Percentiles rank a stretch among this genome's conserved stretches.
These are phyloP conservation scores for Drosophila nikananu DNA, from an alignment of 1,140 invertebrate genomes.

Conservation along the genomic window DNA sequence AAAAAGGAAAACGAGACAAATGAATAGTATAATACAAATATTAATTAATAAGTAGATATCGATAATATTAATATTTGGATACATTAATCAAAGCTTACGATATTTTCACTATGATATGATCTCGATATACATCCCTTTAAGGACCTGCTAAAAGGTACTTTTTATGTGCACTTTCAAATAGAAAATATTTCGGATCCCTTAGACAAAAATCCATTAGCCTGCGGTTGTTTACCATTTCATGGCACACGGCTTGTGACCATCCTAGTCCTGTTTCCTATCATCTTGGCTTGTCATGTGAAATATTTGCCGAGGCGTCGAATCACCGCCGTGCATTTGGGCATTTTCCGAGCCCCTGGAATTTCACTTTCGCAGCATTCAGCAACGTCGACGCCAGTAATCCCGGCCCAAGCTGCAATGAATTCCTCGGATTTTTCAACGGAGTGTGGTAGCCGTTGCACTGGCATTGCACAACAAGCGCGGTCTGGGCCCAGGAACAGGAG, in stretches of 20 bases:
- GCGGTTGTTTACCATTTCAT: background rate
- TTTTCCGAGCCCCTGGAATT: conserved; percentile 59
- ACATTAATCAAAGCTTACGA: background rate
- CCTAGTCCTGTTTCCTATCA: background rate
- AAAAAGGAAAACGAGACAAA: background rate
- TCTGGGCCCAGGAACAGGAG: conserved; percentile 10
- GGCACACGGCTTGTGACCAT: conserved; percentile 1
- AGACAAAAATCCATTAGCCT: conserved; percentile 22
- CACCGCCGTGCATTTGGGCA: conserved; percentile 12
- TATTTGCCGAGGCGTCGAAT: conserved; percentile 56
- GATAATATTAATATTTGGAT: background rate
- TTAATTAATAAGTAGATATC: no score
- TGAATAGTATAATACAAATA: no score
- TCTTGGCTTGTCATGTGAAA: conserved; percentile 64
- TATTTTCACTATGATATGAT: no score
- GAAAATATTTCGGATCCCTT: background rate
- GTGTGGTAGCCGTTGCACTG: conserved; percentile 19
- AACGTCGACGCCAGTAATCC: conserved; percentile 18
- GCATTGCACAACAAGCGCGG: conserved; percentile 25
- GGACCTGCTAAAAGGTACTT: no score
- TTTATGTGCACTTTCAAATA: no score
- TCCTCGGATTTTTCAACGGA: conserved; percentile 52
- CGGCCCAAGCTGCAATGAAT: conserved; percentile 48
- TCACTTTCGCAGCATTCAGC: conserved; percentile 67
- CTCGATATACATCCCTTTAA: no score